Conservation (phyloP, 1,140 invertebrate species). For the Melipona quadrifasciata region DNA sequence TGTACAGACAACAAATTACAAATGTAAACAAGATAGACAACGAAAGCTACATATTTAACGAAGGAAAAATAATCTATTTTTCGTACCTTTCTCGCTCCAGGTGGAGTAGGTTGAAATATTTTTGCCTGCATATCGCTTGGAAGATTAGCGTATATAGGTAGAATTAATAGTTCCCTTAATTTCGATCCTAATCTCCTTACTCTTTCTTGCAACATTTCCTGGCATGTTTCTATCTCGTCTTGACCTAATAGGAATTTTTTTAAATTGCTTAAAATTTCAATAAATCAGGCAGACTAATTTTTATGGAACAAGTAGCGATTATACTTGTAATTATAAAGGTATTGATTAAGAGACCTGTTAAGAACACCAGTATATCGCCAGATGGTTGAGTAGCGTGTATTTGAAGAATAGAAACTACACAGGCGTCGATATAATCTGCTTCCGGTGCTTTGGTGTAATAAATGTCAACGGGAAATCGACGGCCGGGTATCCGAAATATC, state of each 20-base stretch:
- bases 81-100: constrained; percentile 93
- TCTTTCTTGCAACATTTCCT: constrained; percentile 95
- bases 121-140: constrained; percentile 99
- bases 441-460: constrained; percentile 99
- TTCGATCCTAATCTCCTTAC: constrained; percentile 95
- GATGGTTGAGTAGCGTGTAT: constrained; percentile 98
- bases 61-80: background rate
- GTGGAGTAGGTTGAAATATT: constrained; percentile 98
- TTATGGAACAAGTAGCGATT: background rate
- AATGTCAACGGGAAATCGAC: constrained; percentile 95
- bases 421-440: constrained; percentile 98
- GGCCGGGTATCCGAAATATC: constrained; percentile 97
- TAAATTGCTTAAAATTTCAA: background rate
- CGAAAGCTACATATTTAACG: background rate
- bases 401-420: constrained; percentile 97
- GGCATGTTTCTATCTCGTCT: constrained; percentile 98
- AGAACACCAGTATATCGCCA: constrained; percentile 98
- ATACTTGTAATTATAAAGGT: background rate
- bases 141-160: constrained; percentile 99
- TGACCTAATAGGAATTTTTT: constrained; percentile 78
- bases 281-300: background rate
- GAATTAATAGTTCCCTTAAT: constrained; percentile 95
- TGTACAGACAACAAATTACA: constrained; percentile 65
- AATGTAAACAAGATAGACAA: constrained; percentile 17
- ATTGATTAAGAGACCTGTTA: constrained; percentile 88